Percentiles rank a stretch among this genome's conserved stretches.
Conservation (phyloP, 2,113 vertebrate species). For the Erythrolamprus reginae region DNA sequence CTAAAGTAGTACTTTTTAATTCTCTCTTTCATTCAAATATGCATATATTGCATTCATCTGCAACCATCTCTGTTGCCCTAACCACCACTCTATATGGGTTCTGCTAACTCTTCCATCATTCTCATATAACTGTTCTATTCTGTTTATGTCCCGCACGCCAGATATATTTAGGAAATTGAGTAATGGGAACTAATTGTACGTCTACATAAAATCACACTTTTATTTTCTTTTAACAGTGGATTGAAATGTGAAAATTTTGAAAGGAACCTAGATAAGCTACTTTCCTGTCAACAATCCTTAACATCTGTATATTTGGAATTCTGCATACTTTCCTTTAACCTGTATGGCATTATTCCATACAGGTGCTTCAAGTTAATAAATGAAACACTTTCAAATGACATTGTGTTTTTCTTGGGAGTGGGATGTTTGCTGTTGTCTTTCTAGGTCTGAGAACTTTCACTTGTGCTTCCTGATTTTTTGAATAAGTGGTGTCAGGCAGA, state of each 20-base stretch:
- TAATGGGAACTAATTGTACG: neutral
- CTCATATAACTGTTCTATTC: too few relatives aligned
- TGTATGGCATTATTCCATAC: neutral
- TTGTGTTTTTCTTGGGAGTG: neutral
- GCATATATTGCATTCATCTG: too few relatives aligned
- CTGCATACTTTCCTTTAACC: neutral
- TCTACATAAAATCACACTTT: neutral
- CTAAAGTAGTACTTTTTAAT: too few relatives aligned
- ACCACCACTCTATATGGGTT: too few relatives aligned
- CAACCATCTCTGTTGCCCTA: too few relatives aligned
- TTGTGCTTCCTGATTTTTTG: constrained; percentile 52
- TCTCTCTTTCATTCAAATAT: too few relatives aligned
- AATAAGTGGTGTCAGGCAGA: constrained; percentile 57
- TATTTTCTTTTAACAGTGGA: neutral
- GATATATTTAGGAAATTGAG: neutral
- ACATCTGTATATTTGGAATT: neutral
- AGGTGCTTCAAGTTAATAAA: neutral
- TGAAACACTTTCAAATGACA: constrained; percentile 15
- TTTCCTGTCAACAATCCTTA: neutral
- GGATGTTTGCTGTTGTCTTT: constrained; percentile 4
- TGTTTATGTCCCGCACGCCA: too few relatives aligned
- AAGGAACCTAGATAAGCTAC: neutral
- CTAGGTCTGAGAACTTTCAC: constrained; percentile 36
- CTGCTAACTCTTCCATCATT: too few relatives aligned
- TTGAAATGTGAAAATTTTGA: neutral